phyloP scores from a whole-genome alignment of 2,113 vertebrate genomes.

The Gymnocephalus cernua region DNA sequence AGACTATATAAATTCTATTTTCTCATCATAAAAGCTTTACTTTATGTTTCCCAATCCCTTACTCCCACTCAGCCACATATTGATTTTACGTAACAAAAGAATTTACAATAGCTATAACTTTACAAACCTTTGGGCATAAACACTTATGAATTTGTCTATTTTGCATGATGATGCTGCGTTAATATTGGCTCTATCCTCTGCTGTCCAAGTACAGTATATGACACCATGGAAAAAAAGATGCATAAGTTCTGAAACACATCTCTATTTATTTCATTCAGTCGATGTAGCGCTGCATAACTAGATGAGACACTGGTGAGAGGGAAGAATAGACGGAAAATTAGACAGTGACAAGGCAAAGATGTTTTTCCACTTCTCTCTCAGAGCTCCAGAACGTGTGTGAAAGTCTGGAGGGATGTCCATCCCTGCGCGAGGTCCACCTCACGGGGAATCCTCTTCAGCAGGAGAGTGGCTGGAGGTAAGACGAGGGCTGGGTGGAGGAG shows the following conservation, averaged over 20 bases:
- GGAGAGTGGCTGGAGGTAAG: constrained; percentile 91
- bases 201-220: background rate
- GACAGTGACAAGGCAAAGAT: background rate
- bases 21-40: background rate
- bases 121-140: constrained; percentile 7
- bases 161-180: background rate
- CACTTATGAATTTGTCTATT: background rate
- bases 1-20: background rate
- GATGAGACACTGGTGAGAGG: background rate
- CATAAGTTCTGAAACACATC: background rate
- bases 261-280: constrained; percentile 11
- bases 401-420: constrained; percentile 84
- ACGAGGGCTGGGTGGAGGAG: background rate
- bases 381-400: constrained; percentile 83
- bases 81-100: background rate
- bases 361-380: constrained; percentile 63
- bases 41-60: background rate
- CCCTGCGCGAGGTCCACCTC: constrained; percentile 85
- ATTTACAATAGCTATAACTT: background rate
- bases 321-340: background rate
- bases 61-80: constrained; percentile 10
- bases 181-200: background rate
- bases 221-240: background rate
- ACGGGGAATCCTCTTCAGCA: constrained; percentile 90
- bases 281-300: background rate